Evolutionary conservation across 2,113 vertebrate species (phyloP).

Genomic region (Eupsittula cactorum): DNA sequence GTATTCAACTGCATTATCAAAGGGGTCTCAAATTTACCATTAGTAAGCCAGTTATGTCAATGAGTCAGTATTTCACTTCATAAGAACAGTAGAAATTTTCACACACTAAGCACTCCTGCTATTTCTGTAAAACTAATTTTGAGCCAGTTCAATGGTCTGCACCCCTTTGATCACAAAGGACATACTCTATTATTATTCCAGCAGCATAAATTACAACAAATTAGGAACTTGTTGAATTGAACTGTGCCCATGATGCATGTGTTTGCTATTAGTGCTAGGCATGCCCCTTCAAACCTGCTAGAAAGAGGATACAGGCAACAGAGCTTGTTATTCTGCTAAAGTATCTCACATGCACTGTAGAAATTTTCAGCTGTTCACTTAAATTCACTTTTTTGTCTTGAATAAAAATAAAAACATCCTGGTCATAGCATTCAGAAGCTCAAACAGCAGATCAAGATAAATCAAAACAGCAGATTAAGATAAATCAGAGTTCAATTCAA

Average conservation of each 20-base stretch:
- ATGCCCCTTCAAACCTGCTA: neutral
- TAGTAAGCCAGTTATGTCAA: neutral
- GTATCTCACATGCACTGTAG: neutral
- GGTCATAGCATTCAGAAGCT: neutral
- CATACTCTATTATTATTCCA: neutral
- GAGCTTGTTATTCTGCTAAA: neutral
- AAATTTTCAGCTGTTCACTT: neutral
- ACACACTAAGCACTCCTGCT: neutral
- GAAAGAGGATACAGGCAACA: neutral
- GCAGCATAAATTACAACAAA: neutral
- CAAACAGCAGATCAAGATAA: neutral
- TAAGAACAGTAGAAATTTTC: neutral
- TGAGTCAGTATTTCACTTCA: neutral
- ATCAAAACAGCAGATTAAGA: neutral
- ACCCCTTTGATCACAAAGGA: neutral
- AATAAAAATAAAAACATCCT: neutral
- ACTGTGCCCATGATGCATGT: fast-evolving
- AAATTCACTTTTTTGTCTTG: neutral
- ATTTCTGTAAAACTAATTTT: neutral
- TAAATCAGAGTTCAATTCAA: neutral
- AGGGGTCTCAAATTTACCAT: neutral
- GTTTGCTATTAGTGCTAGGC: neutral
- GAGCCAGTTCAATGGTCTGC: neutral
- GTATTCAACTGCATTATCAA: neutral
- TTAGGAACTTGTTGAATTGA: neutral